Conservation (phyloP, 2,888 invertebrate species). For the Cerastis leucographa region DNA sequence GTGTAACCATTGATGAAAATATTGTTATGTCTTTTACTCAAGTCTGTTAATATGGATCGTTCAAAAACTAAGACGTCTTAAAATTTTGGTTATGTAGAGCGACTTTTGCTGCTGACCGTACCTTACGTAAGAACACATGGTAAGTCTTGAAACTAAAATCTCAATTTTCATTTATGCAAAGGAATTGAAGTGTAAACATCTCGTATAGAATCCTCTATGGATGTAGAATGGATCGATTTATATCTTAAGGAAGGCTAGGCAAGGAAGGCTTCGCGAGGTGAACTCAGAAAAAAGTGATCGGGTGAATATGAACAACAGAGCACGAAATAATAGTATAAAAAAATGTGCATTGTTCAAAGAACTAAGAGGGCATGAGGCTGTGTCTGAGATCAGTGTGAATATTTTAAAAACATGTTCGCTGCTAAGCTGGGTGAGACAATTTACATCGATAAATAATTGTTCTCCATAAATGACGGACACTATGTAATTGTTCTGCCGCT, state of each 20-base stretch:
- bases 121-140: not conserved
- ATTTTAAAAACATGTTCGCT: too few relatives aligned
- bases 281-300: not conserved
- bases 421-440: not conserved
- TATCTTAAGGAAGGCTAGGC: too few relatives aligned
- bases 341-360: not conserved
- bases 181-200: not conserved
- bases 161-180: slow-evolving; percentile 1
- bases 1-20: too few relatives aligned
- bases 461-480: not conserved
- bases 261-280: not conserved
- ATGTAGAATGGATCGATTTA: slow-evolving; percentile 2
- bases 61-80: too few relatives aligned
- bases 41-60: too few relatives aligned
- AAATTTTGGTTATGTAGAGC: too few relatives aligned
- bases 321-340: not conserved
- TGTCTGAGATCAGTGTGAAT: not conserved
- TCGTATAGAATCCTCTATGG: not conserved
- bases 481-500: not conserved
- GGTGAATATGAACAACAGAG: not conserved
- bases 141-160: not conserved
- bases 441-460: not conserved
- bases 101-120: too few relatives aligned
- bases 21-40: too few relatives aligned
- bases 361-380: not conserved